Evolutionary conservation across 2,888 invertebrate species (phyloP), one percentile per base, ranked within the genome.

Genomic region (Hermodice carunculata): DNA sequence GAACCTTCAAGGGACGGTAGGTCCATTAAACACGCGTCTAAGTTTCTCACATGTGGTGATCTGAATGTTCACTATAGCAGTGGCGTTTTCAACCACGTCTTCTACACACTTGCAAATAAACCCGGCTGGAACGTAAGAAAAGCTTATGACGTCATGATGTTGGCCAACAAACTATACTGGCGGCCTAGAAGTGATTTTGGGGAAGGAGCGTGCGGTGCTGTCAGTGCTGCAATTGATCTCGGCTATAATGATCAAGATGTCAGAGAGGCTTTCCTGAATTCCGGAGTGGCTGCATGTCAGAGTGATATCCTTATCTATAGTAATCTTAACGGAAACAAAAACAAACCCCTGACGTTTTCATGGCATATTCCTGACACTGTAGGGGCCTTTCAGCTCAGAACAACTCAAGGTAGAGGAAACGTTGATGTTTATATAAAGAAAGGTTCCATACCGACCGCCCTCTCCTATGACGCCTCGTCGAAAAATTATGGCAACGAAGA

Each of bases 131-230:
- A 64, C 3, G 58, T 76, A 11, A 70, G 57, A 11, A 64, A 65
- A 14, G 71, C 75, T 6, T 76, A 73, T 61, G 66, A 71, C 42
- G 65, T 74, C 22, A 72, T 76, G 62, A 59, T 70, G 2, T 64
- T 67, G 11, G 76, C 76, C 3, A 77, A 75, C 63, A 46, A 68
- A 11, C 63, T 77, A 32, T 76, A 73, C 58, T 78, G 78, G 77
- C 51, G 61, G 14, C 63, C 61, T 29, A 61, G 56, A 3, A 64
- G 67, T 0, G 64, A 66, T 29, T 76, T 76, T 40, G 44, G 58
- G 17, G 61, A 70, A 22, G 78, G 70, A 0, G 77, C 73, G 3
- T 78, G 78, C 60, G 77, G 73, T 11, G 62, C 72, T 24, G 40
- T 73, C 56, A 69, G 69, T 31, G 71, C 74, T 17, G 70, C 77